Evolutionary conservation across 2,888 invertebrate species (phyloP).

Genomic region (Acleris holmiana): DNA sequence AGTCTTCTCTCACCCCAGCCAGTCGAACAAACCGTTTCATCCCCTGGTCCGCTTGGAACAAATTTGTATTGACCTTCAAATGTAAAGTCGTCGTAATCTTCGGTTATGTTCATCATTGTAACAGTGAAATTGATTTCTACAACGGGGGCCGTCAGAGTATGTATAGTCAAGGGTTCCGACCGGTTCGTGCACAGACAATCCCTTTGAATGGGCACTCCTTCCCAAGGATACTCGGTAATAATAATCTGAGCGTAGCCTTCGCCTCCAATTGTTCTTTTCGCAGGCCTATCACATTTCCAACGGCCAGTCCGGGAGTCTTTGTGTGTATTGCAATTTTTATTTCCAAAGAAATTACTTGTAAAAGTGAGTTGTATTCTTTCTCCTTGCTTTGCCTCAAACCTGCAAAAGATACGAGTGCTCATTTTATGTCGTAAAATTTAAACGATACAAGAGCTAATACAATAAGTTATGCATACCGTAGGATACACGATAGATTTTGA

Average conservation of each 20-base stretch:
- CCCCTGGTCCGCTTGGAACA: conserved; percentile 82
- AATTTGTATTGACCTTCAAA: conserved; percentile 91
- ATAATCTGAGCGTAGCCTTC: conserved; percentile 86
- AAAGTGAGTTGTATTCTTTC: conserved; percentile 89
- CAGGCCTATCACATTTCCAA: conserved; percentile 87
- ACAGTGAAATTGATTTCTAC: conserved; percentile 90
- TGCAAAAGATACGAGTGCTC: conserved; percentile 47
- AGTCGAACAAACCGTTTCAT: conserved; percentile 85
- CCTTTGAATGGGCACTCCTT: conserved; percentile 86
- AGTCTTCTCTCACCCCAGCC: conserved; percentile 87
- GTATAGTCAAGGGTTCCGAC: conserved; percentile 86
- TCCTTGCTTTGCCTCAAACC: conserved; percentile 88
- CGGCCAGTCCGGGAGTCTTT: conserved; percentile 87
- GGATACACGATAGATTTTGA: conserved; percentile 89
- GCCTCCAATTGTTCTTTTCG: conserved; percentile 72
- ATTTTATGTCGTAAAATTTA: not conserved
- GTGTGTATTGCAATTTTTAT: conserved; percentile 87
- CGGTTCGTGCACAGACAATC: conserved; percentile 90
- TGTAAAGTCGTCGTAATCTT: conserved; percentile 91
- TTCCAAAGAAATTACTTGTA: conserved; percentile 88
- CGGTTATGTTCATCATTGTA: conserved; percentile 91
- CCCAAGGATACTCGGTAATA: conserved; percentile 89
- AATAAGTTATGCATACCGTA: conserved; percentile 73
- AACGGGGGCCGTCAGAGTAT: conserved; percentile 88
- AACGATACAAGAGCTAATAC: not conserved